phyloP scores from a whole-genome alignment of 2,797 vertebrate genomes.

The Chloroceryle amazona region DNA sequence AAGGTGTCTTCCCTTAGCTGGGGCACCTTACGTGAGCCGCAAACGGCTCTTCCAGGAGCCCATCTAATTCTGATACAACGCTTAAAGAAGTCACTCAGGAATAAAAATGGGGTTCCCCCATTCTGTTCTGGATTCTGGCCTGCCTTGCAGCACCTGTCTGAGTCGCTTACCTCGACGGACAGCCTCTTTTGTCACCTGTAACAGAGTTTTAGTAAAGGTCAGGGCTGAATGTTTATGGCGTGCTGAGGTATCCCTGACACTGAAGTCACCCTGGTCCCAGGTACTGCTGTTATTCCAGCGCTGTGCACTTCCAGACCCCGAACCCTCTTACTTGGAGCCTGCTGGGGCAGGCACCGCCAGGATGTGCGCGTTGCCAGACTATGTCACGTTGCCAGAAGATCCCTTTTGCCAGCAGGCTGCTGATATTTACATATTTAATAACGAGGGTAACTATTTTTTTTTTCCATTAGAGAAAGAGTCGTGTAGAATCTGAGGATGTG shows the following conservation, averaged over 20 bases:
- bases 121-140: background rate
- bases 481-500: rapidly evolving
- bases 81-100: background rate
- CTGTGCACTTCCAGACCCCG: rapidly evolving
- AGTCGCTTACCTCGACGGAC: rapidly evolving
- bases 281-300: background rate
- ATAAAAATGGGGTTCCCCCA: background rate
- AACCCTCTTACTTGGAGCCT: background rate
- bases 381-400: rapidly evolving
- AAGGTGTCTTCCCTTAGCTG: rapidly evolving
- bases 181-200: background rate
- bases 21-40: rapidly evolving
- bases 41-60: background rate
- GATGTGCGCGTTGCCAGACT: background rate
- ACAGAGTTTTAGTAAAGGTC: background rate
- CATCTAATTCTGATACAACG: rapidly evolving
- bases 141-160: rapidly evolving
- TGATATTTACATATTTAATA: rapidly evolving
- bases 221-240: background rate
- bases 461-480: background rate
- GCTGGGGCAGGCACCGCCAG: rapidly evolving
- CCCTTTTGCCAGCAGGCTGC: background rate
- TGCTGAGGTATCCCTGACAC: background rate
- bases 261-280: rapidly evolving
- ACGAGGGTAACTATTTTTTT: rapidly evolving